These are phyloP conservation scores for Chaetogeoica ovagalla DNA, from an alignment of 2,888 invertebrate species.

Conservation along the genomic window DNA sequence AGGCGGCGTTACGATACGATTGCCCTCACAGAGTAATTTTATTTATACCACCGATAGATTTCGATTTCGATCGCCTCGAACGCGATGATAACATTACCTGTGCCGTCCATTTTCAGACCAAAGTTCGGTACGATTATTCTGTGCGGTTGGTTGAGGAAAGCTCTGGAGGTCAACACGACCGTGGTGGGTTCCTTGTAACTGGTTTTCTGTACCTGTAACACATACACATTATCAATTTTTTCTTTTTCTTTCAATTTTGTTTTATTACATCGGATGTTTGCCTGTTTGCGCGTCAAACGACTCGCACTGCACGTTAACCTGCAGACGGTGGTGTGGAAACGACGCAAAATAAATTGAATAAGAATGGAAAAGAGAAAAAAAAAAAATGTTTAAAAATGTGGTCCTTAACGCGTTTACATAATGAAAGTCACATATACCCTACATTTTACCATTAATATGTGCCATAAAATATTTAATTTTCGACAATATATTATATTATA, in stretches of 20 bases:
- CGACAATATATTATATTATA: not conserved
- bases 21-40: too few species aligned
- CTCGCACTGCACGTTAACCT: too few species aligned
- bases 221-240: not conserved
- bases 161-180: constrained; percentile 47
- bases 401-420: not conserved
- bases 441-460: too few species aligned
- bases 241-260: not conserved
- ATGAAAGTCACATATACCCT: not conserved
- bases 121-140: constrained; percentile 48
- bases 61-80: too few species aligned
- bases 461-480: not conserved
- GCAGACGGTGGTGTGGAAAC: too few species aligned
- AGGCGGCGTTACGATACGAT: too few species aligned
- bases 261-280: too few species aligned
- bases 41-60: too few species aligned
- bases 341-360: not conserved
- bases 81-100: constrained; percentile 13
- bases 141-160: constrained; percentile 46
- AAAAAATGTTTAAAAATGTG: not conserved
- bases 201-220: constrained; percentile 48
- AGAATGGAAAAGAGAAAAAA: too few species aligned
- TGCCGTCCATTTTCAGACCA: constrained; percentile 47
- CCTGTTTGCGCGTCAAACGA: too few species aligned
- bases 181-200: constrained; percentile 47